phyloP scores from a whole-genome alignment of 2,888 invertebrate genomes.

The Ctena decussata region DNA sequence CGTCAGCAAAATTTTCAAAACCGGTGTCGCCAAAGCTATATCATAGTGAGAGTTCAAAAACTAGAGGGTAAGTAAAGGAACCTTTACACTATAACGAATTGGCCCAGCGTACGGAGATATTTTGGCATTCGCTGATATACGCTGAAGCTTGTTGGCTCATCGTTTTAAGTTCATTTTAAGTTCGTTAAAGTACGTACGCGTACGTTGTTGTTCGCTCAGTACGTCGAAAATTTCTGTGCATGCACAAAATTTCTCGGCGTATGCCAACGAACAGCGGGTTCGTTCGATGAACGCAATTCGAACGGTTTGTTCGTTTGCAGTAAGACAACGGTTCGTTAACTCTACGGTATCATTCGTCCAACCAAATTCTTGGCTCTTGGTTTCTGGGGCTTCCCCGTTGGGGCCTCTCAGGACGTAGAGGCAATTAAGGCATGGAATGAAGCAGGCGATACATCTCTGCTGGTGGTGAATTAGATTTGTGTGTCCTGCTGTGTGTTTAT shows the following conservation, averaged over 20 bases:
- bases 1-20: too few relatives aligned
- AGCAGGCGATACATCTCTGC: conserved; percentile 9
- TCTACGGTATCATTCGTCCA: background rate
- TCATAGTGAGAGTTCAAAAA: too few relatives aligned
- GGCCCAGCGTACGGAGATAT: too few relatives aligned
- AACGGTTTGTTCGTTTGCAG: background rate
- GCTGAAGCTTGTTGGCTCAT: too few relatives aligned
- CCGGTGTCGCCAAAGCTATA: too few relatives aligned
- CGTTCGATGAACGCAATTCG: background rate
- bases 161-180: too few relatives aligned
- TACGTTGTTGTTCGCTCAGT: conserved; percentile 5
- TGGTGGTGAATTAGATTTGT: background rate
- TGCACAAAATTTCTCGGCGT: conserved; percentile 2
- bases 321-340: background rate
- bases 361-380: background rate
- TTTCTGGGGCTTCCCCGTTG: background rate
- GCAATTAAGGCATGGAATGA: background rate
- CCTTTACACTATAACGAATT: too few relatives aligned
- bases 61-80: too few relatives aligned
- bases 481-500: background rate
- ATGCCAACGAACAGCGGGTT: background rate
- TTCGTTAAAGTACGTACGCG: too few relatives aligned
- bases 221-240: background rate
- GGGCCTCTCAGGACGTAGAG: background rate
- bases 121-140: too few relatives aligned